Evolutionary conservation across 2,797 vertebrate genomes (phyloP), one percentile per base, ranked within the genome.

Genomic region (Onychomys arenicola): DNA sequence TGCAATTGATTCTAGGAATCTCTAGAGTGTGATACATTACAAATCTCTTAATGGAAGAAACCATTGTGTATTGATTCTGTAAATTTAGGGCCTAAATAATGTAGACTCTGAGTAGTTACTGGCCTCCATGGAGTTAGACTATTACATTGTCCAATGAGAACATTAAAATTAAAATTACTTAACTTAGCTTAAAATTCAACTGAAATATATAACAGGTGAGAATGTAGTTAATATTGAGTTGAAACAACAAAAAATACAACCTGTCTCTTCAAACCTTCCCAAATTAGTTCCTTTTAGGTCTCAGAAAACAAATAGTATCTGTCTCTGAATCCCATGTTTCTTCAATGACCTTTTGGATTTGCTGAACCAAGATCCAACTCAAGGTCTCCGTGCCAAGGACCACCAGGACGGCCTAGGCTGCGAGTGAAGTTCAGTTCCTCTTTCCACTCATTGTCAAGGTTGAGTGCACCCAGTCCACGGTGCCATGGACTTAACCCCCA

Each of bases 361-460:
- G 98, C 98, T 98, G 98, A 98, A 98, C 98, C 99, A 23, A 99
- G 98, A 99, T 99, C 98, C 99, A 99, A 99, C 98, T 98, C 98
- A 97, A 98, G 97, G 96, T 97, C 95, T 97, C 98, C 95, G 93
- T 97, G 98, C 97, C 97, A 97, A 98, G 97, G 98, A 98, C 98
- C 97, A 98, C 84, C 59, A 19, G 95, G 98, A 97, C 98, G 98
- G 97, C 97, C 96, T 97, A 97, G 98, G 94, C 94, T 0, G 37
- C 32, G 34, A 67, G 25, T 59, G 78, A 81, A 77, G 85, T 75
- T 61, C 32, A 69, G 75, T 80, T 95, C 98, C 98, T 98, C 98
- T 19, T 19, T 96, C 37, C 4, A 34, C 88, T 91, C 63, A 88
- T 10, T 67, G 80, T 82, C 57, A 46, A 55, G 32, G 37, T 40